Percentiles rank a stretch among this genome's conserved stretches.
Evolutionary conservation across 2,113 vertebrate genomes (phyloP).

Genomic region (Stercorarius parasiticus): DNA sequence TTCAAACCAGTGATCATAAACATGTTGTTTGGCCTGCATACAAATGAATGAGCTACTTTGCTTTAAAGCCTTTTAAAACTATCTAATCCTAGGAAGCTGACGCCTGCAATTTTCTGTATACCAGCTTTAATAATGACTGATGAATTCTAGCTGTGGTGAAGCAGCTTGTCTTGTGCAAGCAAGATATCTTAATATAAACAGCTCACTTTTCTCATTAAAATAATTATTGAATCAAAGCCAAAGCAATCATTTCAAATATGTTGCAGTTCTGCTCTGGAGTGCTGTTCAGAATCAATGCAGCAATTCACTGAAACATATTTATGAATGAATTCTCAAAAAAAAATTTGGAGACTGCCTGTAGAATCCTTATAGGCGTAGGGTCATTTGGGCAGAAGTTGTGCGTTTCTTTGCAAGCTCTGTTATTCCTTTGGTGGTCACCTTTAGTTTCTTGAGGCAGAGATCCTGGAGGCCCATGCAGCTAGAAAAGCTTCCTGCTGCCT

Average conservation of each 20-base stretch:
- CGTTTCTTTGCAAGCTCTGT: background rate
- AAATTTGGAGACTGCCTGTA: rapidly evolving
- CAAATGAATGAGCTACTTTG: background rate
- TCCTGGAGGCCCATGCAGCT: background rate
- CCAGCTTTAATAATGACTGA: background rate
- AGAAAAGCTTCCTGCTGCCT: background rate
- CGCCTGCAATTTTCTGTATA: background rate
- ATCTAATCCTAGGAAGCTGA: background rate
- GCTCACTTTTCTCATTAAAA: constrained; percentile 34
- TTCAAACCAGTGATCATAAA: background rate
- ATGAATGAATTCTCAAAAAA: background rate
- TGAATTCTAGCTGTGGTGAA: background rate
- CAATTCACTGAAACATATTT: background rate
- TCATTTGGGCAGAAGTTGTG: background rate
- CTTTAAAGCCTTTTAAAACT: background rate
- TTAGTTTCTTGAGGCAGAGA: background rate
- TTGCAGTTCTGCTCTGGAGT: background rate
- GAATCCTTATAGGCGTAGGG: background rate
- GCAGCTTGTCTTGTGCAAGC: constrained; percentile 13
- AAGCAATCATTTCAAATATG: background rate
- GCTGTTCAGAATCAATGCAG: background rate
- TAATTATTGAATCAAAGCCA: constrained; percentile 35
- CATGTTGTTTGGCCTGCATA: background rate
- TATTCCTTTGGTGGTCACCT: background rate
- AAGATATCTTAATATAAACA: constrained; percentile 20